These are phyloP conservation scores for Aepyceros melampus DNA, from an alignment of 2,113 vertebrate genomes.

Conservation along the genomic window DNA sequence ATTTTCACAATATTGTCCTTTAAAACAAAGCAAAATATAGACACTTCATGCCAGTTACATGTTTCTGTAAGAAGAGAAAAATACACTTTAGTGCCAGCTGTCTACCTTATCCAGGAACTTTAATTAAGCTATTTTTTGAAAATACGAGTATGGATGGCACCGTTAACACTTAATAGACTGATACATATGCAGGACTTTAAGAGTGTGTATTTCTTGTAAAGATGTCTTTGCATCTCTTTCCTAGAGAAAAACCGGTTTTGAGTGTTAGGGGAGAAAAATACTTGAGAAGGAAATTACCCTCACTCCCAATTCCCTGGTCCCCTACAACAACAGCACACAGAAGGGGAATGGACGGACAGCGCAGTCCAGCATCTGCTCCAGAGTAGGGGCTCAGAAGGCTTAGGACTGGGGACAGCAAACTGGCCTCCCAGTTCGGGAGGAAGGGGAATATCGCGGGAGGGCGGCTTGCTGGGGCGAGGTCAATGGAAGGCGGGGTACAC, in stretches of 20 bases:
- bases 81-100: background rate
- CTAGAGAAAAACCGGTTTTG: background rate
- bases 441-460: background rate
- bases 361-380: background rate
- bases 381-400: background rate
- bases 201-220: background rate
- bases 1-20: background rate
- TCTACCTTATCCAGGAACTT: background rate
- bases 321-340: background rate
- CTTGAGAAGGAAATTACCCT: background rate
- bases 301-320: background rate
- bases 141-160: background rate
- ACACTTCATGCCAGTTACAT: background rate
- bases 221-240: background rate
- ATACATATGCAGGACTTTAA: background rate
- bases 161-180: background rate
- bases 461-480: background rate
- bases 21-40: background rate
- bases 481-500: background rate
- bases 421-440: background rate
- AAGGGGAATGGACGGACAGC: accelerated
- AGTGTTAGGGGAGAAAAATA: background rate
- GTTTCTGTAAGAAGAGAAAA: background rate
- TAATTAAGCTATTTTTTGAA: background rate
- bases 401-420: background rate